phyloP scores from a whole-genome alignment of 2,113 vertebrate genomes.

The Chaetops frenatus region DNA sequence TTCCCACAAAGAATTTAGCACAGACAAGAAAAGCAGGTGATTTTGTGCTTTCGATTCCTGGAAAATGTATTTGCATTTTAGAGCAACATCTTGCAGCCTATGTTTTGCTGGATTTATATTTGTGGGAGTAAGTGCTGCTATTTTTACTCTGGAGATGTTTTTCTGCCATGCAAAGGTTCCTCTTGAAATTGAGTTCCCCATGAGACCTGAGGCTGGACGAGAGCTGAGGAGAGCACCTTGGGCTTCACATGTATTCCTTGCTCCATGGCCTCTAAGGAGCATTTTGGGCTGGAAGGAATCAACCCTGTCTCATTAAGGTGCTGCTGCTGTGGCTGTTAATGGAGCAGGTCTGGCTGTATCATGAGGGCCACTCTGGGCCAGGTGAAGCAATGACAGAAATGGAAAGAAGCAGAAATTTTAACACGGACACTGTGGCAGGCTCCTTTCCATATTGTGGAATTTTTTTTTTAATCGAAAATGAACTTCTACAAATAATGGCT shows the following conservation, averaged over 20 bases:
- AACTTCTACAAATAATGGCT: too few relatives aligned
- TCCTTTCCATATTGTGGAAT: too few relatives aligned
- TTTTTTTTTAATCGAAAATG: too few relatives aligned
- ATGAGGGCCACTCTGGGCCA: accelerated
- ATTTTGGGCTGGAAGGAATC: not conserved
- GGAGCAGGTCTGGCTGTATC: not conserved
- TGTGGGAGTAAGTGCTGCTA: not conserved
- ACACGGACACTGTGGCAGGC: too few relatives aligned
- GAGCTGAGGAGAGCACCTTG: not conserved
- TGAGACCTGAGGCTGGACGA: not conserved
- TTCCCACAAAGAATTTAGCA: not conserved
- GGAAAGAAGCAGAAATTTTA: too few relatives aligned
- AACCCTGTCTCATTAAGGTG: not conserved
- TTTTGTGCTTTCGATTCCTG: not conserved
- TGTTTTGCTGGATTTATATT: not conserved
- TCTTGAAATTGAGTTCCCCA: not conserved
- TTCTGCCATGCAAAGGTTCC: not conserved
- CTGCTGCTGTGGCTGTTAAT: not conserved
- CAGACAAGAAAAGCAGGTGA: not conserved
- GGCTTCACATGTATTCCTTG: not conserved
- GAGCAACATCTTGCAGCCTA: not conserved
- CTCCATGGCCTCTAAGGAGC: not conserved
- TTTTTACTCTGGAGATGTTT: not conserved
- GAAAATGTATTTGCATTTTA: not conserved
- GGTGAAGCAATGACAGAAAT: not conserved